phyloP scores from a whole-genome alignment of 1,140 invertebrate genomes.

The Chymomyza costata region DNA sequence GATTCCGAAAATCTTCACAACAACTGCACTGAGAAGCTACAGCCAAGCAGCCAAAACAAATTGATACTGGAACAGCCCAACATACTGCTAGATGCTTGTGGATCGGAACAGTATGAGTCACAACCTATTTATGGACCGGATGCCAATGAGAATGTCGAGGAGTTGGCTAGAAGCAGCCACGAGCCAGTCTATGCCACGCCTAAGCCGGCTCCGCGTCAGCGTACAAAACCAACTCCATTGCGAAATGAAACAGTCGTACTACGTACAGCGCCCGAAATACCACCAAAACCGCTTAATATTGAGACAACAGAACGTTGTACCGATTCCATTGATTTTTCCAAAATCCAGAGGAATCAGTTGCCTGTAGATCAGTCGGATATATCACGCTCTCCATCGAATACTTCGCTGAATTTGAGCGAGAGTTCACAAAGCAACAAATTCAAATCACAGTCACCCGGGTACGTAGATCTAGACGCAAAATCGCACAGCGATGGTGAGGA shows the following conservation, averaged over 20 bases:
- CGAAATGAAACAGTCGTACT: conserved; percentile 2
- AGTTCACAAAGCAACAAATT: conserved; percentile 60
- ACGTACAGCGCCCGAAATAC: conserved; percentile 45
- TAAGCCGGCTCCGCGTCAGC: conserved; percentile 54
- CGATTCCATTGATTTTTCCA: conserved; percentile 11
- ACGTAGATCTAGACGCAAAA: conserved; percentile 40
- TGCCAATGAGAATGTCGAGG: conserved; percentile 59
- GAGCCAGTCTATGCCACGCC: conserved; percentile 52
- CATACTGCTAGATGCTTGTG: conserved; percentile 40
- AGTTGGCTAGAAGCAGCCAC: not conserved
- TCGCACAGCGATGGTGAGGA: not conserved
- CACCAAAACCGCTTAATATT: conserved; percentile 30
- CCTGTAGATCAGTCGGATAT: conserved; percentile 14
- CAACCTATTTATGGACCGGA: conserved; percentile 59
- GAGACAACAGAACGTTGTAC: conserved; percentile 31
- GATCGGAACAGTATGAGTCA: conserved; percentile 8
- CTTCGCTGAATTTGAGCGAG: conserved; percentile 50
- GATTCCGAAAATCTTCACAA: conserved; percentile 56
- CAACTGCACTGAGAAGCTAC: conserved; percentile 32
- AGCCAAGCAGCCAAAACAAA: conserved; percentile 40
- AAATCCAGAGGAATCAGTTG: not conserved
- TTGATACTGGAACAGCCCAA: conserved; percentile 33
- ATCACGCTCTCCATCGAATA: conserved; percentile 49
- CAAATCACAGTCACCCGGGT: conserved; percentile 71
- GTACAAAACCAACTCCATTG: conserved; percentile 12